Conservation (phyloP, 2,888 invertebrate species). For the Hipparchia sbordonii region DNA sequence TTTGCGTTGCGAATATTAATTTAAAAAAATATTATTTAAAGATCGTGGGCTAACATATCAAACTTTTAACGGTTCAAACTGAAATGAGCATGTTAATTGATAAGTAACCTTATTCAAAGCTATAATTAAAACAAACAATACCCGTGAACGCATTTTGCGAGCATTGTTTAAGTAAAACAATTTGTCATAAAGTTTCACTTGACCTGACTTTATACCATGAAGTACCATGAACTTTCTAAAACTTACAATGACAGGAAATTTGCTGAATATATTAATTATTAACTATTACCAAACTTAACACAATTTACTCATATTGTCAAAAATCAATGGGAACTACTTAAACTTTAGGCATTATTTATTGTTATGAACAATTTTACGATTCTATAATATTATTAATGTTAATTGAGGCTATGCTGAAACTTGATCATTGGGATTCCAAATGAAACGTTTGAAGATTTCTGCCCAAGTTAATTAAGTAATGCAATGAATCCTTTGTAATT, state of each 20-base stretch:
- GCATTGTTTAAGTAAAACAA: conserved; percentile 35
- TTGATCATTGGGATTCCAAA: too few species aligned
- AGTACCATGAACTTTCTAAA: conserved; percentile 40
- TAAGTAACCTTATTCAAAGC: conserved; percentile 26
- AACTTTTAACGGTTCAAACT: neutral
- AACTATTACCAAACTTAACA: neutral
- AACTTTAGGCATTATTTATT: neutral
- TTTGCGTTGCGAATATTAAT: too few species aligned
- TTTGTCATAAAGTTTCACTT: conserved; percentile 40
- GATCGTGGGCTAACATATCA: too few species aligned
- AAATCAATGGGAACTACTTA: neutral
- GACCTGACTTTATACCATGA: conserved; percentile 21
- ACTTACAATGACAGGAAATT: conserved; percentile 38
- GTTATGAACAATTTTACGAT: too few species aligned
- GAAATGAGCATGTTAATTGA: conserved; percentile 16
- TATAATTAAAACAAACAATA: conserved; percentile 30
- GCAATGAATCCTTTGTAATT: neutral
- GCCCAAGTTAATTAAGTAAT: neutral
- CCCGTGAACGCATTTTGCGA: conserved; percentile 27
- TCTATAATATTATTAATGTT: too few species aligned
- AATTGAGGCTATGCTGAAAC: too few species aligned
- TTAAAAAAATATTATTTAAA: neutral
- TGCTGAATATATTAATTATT: conserved; percentile 7
- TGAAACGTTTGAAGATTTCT: too few species aligned
- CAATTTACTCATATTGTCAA: conserved; percentile 1